Percentiles rank a stretch among this genome's conserved stretches.
phyloP scores from a whole-genome alignment of 1,140 invertebrate species.

The Holotrichia oblita region DNA sequence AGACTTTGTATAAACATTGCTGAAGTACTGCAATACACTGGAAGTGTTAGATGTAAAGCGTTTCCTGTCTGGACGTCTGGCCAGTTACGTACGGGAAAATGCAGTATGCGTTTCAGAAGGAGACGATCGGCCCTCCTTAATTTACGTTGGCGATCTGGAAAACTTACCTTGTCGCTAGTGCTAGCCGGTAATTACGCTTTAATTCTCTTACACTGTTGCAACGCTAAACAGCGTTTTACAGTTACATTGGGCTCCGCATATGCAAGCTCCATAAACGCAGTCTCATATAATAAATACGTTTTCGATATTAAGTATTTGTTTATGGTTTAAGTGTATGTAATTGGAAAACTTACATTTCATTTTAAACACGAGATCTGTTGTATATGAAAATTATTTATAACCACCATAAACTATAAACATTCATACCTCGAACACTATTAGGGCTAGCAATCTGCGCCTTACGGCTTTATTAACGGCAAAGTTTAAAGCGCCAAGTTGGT shows the following conservation, averaged over 20 bases:
- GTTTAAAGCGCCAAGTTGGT: too few relatives aligned
- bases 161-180: not conserved
- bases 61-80: conserved; percentile 34
- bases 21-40: not conserved
- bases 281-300: conserved; percentile 9
- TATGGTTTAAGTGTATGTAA: too few relatives aligned
- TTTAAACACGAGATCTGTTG: too few relatives aligned
- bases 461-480: too few relatives aligned
- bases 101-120: not conserved
- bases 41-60: conserved; percentile 1
- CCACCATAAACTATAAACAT: too few relatives aligned
- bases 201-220: not conserved
- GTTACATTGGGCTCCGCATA: not conserved
- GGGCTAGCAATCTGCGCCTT: too few relatives aligned
- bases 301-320: too few relatives aligned
- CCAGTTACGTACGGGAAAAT: not conserved
- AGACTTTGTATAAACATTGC: not conserved
- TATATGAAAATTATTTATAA: too few relatives aligned
- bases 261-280: too few relatives aligned
- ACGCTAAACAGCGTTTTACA: not conserved
- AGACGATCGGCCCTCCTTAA: not conserved
- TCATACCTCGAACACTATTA: too few relatives aligned
- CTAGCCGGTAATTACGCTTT: conserved; percentile 6
- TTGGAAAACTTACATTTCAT: too few relatives aligned
- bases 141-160: not conserved